Evolutionary conservation across 2,797 vertebrate genomes (phyloP).

Genomic region (Sarcoramphus papa): DNA sequence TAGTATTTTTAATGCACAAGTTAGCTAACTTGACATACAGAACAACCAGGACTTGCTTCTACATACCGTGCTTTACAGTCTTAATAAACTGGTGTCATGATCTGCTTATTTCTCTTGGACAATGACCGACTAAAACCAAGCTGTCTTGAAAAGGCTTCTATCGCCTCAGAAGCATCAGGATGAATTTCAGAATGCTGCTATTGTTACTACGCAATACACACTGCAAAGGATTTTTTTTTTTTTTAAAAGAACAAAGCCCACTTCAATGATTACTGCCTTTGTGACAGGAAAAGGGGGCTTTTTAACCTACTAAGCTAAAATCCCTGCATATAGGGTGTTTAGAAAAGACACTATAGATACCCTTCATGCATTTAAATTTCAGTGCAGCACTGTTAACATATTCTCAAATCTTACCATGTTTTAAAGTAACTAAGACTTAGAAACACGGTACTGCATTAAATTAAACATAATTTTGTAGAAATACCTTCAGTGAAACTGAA

Average conservation of each 20-base stretch:
- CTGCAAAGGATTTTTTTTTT: background rate
- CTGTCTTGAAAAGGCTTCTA: background rate
- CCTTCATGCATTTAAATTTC: background rate
- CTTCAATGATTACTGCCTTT: background rate
- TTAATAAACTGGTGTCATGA: background rate
- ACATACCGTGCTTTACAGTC: background rate
- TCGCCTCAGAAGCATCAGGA: background rate
- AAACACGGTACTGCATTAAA: background rate
- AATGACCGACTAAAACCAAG: background rate
- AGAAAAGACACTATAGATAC: background rate
- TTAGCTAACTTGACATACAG: background rate
- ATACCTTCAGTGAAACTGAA: background rate
- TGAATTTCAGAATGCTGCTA: background rate
- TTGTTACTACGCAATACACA: background rate
- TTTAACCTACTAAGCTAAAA: background rate
- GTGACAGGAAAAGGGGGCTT: background rate
- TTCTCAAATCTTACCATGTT: background rate
- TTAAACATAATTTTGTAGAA: background rate
- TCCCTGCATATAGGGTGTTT: background rate
- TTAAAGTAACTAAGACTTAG: background rate
- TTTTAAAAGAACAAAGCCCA: background rate
- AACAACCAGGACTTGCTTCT: background rate
- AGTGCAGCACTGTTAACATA: background rate
- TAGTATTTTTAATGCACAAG: background rate
- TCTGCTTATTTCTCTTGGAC: background rate